Evolutionary conservation across 1,140 invertebrate species (phyloP), one percentile per base, ranked within the genome.

Genomic region (Neoseiulus cucumeris): DNA sequence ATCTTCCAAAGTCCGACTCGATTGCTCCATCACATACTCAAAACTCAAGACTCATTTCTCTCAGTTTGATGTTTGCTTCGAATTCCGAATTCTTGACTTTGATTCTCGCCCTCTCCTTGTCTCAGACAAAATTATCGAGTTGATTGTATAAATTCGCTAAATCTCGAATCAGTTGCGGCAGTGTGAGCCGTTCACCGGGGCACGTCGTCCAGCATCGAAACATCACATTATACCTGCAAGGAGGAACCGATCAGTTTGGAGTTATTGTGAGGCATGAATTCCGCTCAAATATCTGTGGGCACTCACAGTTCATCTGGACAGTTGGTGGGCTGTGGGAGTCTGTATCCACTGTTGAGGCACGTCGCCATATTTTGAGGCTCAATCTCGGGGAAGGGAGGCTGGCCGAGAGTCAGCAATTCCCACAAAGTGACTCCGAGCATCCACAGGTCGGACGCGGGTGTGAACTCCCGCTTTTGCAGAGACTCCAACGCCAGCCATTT

Each of bases 401-500:
- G 84, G 22, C 85, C 90, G 66, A 93, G 77, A 0, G 90, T 94
- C 68, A 89, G 85, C 72, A 96, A 75, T 76, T 97, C 92, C 92
- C 92, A 97, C 55, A 95, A 77, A 39, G 91, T 82, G 30, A 96
- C 87, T 22, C 91, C 92, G 79, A 93, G 86, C 7, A 89, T 84
- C 91, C 91, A 96, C 77, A 92, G 87, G 77, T 96, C 92, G 44
- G 87, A 86, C 45, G 87, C 84, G 22, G 85, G 82, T 7, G 85
- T 87, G 76, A 90, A 93, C 71, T 84, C 83, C 70, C 87, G 86
- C 69, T 85, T 85, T n/a, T 85, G 78, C 59, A 97, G 77, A 59
- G 87, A 84, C 76, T 97, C 93, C 30, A 91, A 78, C 2, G 91
- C 85, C 72, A 96, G 80, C 93, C 93, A 97, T 76, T 94, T 95